Base-by-base conservation (phyloP, 2,888 invertebrate genomes). In the Tanytarsus gracilentus region DNA sequence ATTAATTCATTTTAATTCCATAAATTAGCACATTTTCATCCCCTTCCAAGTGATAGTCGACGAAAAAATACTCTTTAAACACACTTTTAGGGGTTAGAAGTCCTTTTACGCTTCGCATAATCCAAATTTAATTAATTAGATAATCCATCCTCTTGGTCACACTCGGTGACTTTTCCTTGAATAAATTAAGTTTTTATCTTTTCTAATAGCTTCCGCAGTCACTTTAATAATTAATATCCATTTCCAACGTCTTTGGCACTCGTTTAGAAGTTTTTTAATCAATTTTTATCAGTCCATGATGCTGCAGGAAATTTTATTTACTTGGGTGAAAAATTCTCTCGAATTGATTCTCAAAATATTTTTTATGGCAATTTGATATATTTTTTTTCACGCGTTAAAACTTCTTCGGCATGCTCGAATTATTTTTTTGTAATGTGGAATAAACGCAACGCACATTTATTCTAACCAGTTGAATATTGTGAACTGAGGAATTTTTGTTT, bases 401-500 rank as follows among this genome's bases (percentile, higher is more conserved):
- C 23, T 44, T 40, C 14, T 44, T 23, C 44, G 18, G 11, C 7
- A 44, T 11, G 11, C 44, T 18, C 18, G 23, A 18, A 44, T 23
- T 23, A 44, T 44, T 2, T 33, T 9, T 33, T 33, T 5, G n/a
- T 3, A 33, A 4, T 23, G 16, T 18, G 44, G 18, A 44, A 44
- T 44, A 18, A 23, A 21, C 16, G 23, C 44, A 23, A 53, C 48
- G 40, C 58, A 40, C 44, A 58, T 48, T 48, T 48, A 27, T 18
- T n/a, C 58, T 27, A 25, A 58, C 58, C 58, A 58, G 58, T 58
- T 58, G 58, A 44, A 58, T 58, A 48, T 48, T 21, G 30, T 58
- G 48, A 58, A 58, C 58, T 58, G 48, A 58, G 29, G 40, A 14
- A 11, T n/a, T 40, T 58, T 44, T 40, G 16, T 9, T 16, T 26